Base-by-base conservation (phyloP, 1,140 invertebrate species). In the Vanessa atalanta region DNA sequence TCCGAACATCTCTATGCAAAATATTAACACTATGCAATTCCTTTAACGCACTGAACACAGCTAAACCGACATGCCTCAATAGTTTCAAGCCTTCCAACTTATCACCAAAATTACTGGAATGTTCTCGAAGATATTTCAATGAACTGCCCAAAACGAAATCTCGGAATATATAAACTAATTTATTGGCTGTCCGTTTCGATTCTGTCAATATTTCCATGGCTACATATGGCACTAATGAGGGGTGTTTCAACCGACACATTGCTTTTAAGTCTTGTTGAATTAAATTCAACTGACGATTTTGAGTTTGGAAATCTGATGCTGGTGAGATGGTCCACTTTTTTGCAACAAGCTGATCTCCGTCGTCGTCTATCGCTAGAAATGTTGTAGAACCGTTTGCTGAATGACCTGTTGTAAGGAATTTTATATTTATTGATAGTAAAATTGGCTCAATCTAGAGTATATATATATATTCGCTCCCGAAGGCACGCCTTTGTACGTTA, bases 221-320 rank as follows among this genome's bases (percentile, higher is more conserved):
- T 48, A 95, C 86, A 91, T 96, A 97, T 74, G 95, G 94, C 14
- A 95, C 93, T 20, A 97, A 88, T 85, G 96, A 95, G 11, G 89
- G 81, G 88, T 97, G 96, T 82, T 94, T 93, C 3, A 97, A 84
- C 81, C 94, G 94, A 31, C 94, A 91, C 47, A 97, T 91, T 64
- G 95, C 93, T 86, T 95, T 95, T 14, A 97, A 83, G 88, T 97
- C 97, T 82, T 96, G 95, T 83, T 97, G 96, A 68, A 97, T 90
- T 48, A 93, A 93, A 20, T 87, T 88, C 15, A 96, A 78, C 60
- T 89, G 86, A 14, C 77, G 76, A 55, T 82, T 87, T 12, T 87
- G 63, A 0, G 79, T 84, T 81, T 88, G 87, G 69, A 87, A 87
- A 79, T 92, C 88, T 0, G 75, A 67, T 1, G 84, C 71, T 0